Evolutionary conservation across 2,113 vertebrate species (phyloP), one percentile per base, ranked within the genome.

Genomic region (Oryzias curvinotus): DNA sequence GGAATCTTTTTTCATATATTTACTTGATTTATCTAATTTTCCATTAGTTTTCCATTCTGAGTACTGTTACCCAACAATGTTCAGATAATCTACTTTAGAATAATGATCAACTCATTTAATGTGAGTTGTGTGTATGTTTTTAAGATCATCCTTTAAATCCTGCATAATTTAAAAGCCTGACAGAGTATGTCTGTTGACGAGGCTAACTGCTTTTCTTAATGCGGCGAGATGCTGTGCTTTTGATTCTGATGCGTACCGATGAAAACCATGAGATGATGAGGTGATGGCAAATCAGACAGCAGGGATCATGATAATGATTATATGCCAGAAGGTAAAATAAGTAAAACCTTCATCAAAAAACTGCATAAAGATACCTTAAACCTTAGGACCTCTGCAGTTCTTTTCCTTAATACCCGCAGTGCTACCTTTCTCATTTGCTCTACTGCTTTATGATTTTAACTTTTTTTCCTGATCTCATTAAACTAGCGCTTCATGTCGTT

Each of bases 391-490:
- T 82, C 62, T 78, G 72, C 76, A 68, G 75, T 52, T 68, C 60
- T 51, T 58, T 55, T 52, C 66, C 78, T 61, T 46, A 62, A 70
- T 58, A 76, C 54, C 19, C 65, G 78, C 80, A 85, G 75, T 78
- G 78, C 46, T 64, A 46, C 74, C 54, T 64, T 76, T 74, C 58
- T 75, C 73, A 77, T 55, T 94, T 94, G 93, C 93, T 93, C 92
- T 90, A 81, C 88, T 93, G 93, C 21, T 90, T 86, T 85, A 75
- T 81, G 73, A 73, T 62, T 73, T 69, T 81, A 81, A 95, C 89
- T 93, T 78, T 86, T 88, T 88, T 81, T 89, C 91, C 83, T 90
- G 89, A 85, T 87, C 87, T 89, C 90, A 89, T 36, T 12, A 36
- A 85, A 83, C 81, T 75, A 84, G 61, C 53, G 85, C 90, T 89